phyloP scores from a whole-genome alignment of 1,140 invertebrate species.

The Hermatobates lingyangjiaoensis region DNA sequence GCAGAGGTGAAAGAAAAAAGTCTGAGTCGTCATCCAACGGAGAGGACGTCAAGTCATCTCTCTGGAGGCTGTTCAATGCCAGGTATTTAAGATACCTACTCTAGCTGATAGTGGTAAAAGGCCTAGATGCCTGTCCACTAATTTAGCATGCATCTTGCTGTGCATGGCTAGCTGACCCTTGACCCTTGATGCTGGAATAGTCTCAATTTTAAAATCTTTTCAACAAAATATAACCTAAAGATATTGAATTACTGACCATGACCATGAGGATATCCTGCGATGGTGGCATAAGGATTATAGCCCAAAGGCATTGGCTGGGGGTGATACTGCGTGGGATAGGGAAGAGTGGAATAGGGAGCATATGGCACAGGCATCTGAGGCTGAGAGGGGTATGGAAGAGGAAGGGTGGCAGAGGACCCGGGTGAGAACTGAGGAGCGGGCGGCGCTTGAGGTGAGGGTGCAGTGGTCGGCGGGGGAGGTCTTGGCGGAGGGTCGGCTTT shows the following conservation, averaged over 20 bases:
- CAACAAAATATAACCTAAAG: too few species aligned
- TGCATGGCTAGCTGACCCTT: too few species aligned
- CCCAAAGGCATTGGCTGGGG: conserved; percentile 61
- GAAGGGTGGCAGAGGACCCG: conserved; percentile 15
- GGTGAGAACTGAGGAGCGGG: conserved; percentile 22
- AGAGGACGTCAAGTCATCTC: too few species aligned
- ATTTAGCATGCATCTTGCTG: too few species aligned
- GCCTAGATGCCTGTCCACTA: too few species aligned
- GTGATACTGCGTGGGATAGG: conserved; percentile 48
- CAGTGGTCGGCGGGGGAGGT: conserved; percentile 23
- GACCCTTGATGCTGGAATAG: too few species aligned
- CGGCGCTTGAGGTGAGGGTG: conserved; percentile 6
- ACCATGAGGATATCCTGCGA: conserved; percentile 37
- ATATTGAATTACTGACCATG: background rate
- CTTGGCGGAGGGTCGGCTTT: conserved; percentile 22
- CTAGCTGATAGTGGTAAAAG: too few species aligned
- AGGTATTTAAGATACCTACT: too few species aligned
- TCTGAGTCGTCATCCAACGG: too few species aligned
- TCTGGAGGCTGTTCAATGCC: too few species aligned
- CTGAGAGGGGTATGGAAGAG: conserved; percentile 41
- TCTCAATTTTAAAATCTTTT: too few species aligned
- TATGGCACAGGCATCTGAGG: conserved; percentile 57
- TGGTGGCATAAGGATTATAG: conserved; percentile 71
- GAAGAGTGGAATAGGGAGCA: conserved; percentile 32
- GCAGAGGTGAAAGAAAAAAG: too few species aligned